Evolutionary conservation across 2,797 vertebrate species (phyloP), one percentile per base, ranked within the genome.

Genomic region (Chaetodon trifasciatus): DNA sequence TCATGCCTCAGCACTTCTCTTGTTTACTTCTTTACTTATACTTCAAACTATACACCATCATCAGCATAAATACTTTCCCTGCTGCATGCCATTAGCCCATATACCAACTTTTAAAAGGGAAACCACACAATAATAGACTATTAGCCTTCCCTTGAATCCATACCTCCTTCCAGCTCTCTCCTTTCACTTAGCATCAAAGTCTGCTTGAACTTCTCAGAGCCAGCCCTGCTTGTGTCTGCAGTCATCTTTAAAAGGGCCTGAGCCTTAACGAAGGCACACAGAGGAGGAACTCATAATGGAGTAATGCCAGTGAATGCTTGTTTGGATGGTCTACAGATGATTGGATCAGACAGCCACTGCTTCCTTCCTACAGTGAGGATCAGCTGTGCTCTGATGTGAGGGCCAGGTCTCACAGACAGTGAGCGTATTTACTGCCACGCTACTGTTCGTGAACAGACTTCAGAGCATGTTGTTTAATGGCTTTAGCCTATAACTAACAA

Each of bases 1-100:
- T 86, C 72, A 35, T 76, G 77, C 24, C 67, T 90, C 91, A 92
- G 89, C 89, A 86, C 76, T 90, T 90, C 71, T 85, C 56, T 19
- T 87, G 77, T 91, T 91, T 87, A 78, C 85, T 84, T 74, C 69
- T 92, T 84, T 78, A 77, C 83, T 87, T 70, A 37, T 17, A 66
- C 63, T 74, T 79, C 35, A 83, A 91, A 82, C 79, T 72, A 74
- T 76, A 53, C 78, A 32, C 70, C 63, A 2, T 88, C 86, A 88
- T 89, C 87, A 91, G 88, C 86, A 90, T 79, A 77, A 86, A 89
- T 88, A 81, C 72, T 84, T 85, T 9, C 42, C 63, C 7, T 4
- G 44, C 85, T 70, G 87, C 65, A 79, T 83, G 40, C 70, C 81
- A 86, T 91, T 86, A 91, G 80, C 87, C 86, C 71, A 75, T 42